phyloP scores from a whole-genome alignment of 1,140 invertebrate species.

The Drosophila paulistorum region DNA sequence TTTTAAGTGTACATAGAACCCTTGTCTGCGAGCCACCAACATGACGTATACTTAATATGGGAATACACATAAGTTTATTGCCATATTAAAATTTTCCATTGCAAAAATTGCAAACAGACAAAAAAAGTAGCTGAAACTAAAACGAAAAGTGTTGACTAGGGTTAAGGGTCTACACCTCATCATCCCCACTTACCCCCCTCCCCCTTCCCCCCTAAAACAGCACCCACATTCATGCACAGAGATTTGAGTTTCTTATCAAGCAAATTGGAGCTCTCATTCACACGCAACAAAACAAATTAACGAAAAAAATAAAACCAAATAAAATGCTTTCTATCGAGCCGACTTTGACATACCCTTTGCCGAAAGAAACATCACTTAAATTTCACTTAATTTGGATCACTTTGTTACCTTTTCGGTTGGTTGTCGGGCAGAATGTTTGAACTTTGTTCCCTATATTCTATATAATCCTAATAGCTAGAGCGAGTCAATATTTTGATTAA shows the following conservation, averaged over 20 bases:
- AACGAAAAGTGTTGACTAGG: constrained; percentile 43
- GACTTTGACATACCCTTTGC: not conserved
- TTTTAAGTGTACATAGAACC: constrained; percentile 25
- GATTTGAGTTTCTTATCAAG: constrained; percentile 66
- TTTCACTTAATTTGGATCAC: too few species aligned
- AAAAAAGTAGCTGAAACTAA: constrained; percentile 15
- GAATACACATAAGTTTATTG: constrained; percentile 39
- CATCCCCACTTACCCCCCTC: not conserved
- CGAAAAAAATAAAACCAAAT: constrained; percentile 17
- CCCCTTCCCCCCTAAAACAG: not conserved
- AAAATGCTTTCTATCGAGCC: not conserved
- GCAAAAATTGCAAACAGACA: constrained; percentile 20
- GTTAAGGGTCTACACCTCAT: constrained; percentile 36
- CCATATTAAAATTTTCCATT: constrained; percentile 58
- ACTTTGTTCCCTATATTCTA: too few species aligned
- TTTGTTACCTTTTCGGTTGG: too few species aligned
- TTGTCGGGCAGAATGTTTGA: too few species aligned
- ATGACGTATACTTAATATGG: constrained; percentile 65
- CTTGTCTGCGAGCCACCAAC: constrained; percentile 31
- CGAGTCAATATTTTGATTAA: too few species aligned
- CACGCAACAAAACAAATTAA: constrained; percentile 71
- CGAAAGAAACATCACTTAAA: not conserved
- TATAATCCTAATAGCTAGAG: too few species aligned
- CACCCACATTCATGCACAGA: constrained; percentile 2
- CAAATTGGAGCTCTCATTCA: constrained; percentile 72